Base-by-base conservation (phyloP, 2,113 vertebrate genomes). In the Noturus placidus region DNA sequence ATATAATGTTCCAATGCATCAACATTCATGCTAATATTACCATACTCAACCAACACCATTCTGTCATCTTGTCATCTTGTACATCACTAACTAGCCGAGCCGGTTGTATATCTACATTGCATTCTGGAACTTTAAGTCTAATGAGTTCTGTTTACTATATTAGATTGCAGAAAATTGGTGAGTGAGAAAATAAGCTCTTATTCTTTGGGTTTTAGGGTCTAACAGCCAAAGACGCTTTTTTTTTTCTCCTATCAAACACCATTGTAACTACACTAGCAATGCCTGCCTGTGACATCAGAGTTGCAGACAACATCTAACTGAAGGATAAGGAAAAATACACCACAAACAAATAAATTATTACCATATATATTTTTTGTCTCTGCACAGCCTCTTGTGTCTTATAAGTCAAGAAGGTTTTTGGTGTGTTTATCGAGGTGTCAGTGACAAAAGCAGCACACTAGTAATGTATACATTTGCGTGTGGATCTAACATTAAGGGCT, bases 401-500 rank as follows among this genome's bases (percentile, higher is more conserved):
- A 30, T 30, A 56, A 56, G 5, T 57, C 22, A 33, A 79, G 33
- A 56, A 56, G n/a, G 6, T 20, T 79, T 76, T 52, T n/a, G 22
- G 5, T 79, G 27, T 54, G 7, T 57, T 5, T 57, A 57, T 33
- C 52, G 22, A 4, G 52, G n/a, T 4, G 3, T 57, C 56, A 59
- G 33, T 25, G 25, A 81, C 30, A 25, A 81, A 30, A 70, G n/a
- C 46, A 33, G 27, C 2, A 25, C 20, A n/a, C 17, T 22, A 0
- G 7, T 54, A 46, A 46, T 85, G 27, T 67, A 38, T 52, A 81
- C 42, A 69, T 25, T 54, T 79, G 86, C 82, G 20, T 87, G 84
- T 35, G 67, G 20, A 50, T 50, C 38, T 74, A 78, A 20, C 27
- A 63, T 63, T 78, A 77, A 52, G 87, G 87, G 72, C 89, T 90